Conservation (phyloP, 2,113 vertebrate genomes). For the Athene noctua region DNA sequence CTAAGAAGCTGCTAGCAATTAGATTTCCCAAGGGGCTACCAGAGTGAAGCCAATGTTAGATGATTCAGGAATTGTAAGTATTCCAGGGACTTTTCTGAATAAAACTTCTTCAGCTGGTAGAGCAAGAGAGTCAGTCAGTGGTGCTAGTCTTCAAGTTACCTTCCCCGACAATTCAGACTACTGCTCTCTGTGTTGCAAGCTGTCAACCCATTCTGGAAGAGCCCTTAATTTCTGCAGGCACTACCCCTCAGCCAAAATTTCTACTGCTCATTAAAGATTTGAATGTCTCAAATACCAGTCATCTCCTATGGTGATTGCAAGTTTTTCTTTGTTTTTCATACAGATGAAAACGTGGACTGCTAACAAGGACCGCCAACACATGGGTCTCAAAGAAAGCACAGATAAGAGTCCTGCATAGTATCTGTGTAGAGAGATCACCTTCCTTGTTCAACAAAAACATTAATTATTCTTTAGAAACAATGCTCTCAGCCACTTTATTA, state of each 20-base stretch:
- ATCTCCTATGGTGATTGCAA: background rate
- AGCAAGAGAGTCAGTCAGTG: background rate
- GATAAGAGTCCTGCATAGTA: background rate
- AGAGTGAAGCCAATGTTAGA: background rate
- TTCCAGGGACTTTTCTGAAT: background rate
- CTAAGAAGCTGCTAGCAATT: slow-evolving; percentile 35
- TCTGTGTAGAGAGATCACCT: background rate
- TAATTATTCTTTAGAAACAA: background rate
- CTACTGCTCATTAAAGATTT: slow-evolving; percentile 10
- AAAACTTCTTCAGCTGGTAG: background rate
- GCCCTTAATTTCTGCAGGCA: background rate
- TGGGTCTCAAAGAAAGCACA: background rate
- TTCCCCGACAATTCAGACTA: background rate
- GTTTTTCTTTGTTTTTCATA: background rate
- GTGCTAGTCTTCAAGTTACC: background rate
- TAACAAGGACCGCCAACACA: background rate
- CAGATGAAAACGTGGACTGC: slow-evolving; percentile 3
- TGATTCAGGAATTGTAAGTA: slow-evolving; percentile 21
- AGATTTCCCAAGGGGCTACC: slow-evolving; percentile 22
- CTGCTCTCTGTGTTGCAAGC: background rate
- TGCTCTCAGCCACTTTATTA: background rate
- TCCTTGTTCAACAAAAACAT: background rate
- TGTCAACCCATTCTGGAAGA: background rate
- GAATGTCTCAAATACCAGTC: background rate
- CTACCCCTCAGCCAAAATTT: background rate